Percentiles rank a stretch among this genome's conserved stretches.
phyloP scores from a whole-genome alignment of 2,888 invertebrate genomes.

The Cybosia mesomella region DNA sequence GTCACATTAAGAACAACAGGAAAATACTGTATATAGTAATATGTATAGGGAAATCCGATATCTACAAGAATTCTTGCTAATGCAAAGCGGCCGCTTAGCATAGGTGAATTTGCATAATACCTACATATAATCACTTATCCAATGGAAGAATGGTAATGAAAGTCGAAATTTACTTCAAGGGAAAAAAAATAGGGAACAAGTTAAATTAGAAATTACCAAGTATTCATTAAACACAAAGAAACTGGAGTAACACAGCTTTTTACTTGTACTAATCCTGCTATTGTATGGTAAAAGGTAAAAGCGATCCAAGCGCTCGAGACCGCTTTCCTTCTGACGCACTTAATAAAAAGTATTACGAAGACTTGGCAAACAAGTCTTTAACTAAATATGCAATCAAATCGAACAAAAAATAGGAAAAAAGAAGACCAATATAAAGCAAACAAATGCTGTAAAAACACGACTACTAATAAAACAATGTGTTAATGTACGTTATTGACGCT shows the following conservation, averaged over 20 bases:
- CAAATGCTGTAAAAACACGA: background rate
- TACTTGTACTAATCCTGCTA: no score
- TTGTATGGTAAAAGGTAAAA: no score
- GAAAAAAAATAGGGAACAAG: no score
- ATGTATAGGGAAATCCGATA: constrained; percentile 43
- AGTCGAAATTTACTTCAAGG: no score
- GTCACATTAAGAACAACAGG: constrained; percentile 50
- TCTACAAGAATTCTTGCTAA: constrained; percentile 9
- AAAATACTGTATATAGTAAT: constrained; percentile 48
- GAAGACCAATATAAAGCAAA: background rate
- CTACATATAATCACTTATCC: background rate
- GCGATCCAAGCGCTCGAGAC: no score
- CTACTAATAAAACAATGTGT: constrained; percentile 3
- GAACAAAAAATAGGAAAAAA: background rate
- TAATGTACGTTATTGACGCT: constrained; percentile 20
- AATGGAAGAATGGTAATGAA: no score
- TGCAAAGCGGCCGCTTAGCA: background rate
- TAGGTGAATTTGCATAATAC: background rate
- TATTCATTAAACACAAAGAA: no score
- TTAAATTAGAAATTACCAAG: no score
- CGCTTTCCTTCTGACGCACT: no score
- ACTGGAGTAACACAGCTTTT: no score
- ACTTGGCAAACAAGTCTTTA: background rate
- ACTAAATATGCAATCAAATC: background rate
- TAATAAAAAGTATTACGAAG: no score